phyloP scores from a whole-genome alignment of 2,888 invertebrate genomes.

The Netelia virgata region DNA sequence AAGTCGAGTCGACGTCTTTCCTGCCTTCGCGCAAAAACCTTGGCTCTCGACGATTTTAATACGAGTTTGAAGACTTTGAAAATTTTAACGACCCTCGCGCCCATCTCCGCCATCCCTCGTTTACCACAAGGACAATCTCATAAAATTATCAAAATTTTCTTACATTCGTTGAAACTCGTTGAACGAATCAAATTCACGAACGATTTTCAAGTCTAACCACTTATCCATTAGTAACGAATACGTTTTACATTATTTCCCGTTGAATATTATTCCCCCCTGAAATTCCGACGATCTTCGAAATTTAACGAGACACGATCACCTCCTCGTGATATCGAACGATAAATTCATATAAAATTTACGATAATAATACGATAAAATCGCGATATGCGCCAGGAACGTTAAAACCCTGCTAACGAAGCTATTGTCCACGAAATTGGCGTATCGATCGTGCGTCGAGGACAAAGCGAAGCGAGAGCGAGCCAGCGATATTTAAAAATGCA shows the following conservation, averaged over 20 bases:
- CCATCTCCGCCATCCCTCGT: too few relatives aligned
- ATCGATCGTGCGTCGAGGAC: too few relatives aligned
- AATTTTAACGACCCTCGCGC: not conserved
- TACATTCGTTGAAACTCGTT: not conserved
- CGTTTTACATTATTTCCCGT: not conserved
- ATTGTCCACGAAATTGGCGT: too few relatives aligned
- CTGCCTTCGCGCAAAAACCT: not conserved
- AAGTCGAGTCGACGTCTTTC: not conserved
- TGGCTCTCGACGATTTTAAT: not conserved
- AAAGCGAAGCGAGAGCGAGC: too few relatives aligned
- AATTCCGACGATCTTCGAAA: too few relatives aligned
- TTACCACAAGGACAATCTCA: not conserved
- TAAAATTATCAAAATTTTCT: constrained; percentile 27
- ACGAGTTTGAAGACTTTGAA: constrained; percentile 13
- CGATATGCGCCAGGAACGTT: too few relatives aligned
- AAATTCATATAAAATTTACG: too few relatives aligned
- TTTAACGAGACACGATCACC: too few relatives aligned
- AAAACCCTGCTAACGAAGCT: too few relatives aligned
- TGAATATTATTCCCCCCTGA: not conserved
- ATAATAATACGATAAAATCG: too few relatives aligned
- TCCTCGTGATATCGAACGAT: too few relatives aligned
- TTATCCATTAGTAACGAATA: not conserved
- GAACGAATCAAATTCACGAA: not conserved
- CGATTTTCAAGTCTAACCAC: constrained; percentile 6
- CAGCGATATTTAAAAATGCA: too few relatives aligned